These are phyloP conservation scores for Hyalella azteca DNA, from an alignment of 2,888 invertebrate genomes.

Conservation along the genomic window DNA sequence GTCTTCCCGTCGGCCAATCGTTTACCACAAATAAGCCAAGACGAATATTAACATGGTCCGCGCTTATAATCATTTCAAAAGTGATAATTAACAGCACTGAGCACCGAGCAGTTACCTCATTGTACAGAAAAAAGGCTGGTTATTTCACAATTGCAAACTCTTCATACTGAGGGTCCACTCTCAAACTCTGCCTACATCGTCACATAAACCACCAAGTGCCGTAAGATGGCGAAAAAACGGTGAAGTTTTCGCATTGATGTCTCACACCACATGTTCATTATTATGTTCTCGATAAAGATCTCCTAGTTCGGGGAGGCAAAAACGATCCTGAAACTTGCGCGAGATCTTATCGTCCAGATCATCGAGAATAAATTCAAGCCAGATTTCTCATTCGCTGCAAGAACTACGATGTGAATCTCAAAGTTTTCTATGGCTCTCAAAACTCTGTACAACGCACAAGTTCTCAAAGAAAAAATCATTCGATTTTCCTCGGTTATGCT, in stretches of 20 bases:
- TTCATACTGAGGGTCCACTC: too few species aligned
- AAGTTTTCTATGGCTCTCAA: neutral
- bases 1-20: too few species aligned
- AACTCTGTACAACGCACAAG: neutral
- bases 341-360: conserved; percentile 17
- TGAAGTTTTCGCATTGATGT: conserved; percentile 29
- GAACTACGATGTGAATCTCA: conserved; percentile 17
- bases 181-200: conserved; percentile 6
- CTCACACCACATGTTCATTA: conserved; percentile 36
- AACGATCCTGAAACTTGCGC: conserved; percentile 26
- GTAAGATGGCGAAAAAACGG: neutral
- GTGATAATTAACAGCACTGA: too few species aligned
- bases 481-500: too few species aligned
- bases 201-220: neutral
- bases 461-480: too few species aligned
- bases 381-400: conserved; percentile 13
- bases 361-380: conserved; percentile 25
- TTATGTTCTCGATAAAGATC: conserved; percentile 36
- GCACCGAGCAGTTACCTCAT: too few species aligned
- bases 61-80: too few species aligned
- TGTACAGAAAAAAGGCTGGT: too few species aligned
- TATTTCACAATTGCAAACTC: too few species aligned
- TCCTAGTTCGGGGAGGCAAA: conserved; percentile 25
- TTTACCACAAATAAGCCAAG: too few species aligned
- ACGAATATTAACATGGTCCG: too few species aligned